Percentiles rank a stretch among this genome's conserved stretches.
Conservation (phyloP, 2,797 vertebrate genomes). For the Poeciliopsis infans region DNA sequence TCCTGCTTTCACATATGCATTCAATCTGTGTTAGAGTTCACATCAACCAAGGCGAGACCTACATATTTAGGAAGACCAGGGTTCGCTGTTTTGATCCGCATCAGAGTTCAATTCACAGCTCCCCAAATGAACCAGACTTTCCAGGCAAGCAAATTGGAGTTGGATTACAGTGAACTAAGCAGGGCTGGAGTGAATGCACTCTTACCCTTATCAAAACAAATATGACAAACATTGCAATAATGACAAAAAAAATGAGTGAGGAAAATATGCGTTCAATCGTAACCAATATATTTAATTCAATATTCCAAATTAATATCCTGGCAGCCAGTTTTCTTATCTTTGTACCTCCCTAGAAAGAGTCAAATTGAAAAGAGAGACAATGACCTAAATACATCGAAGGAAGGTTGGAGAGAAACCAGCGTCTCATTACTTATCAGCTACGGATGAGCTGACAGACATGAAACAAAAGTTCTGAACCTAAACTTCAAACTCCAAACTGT, state of each 20-base stretch:
- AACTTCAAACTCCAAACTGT: conserved; percentile 5
- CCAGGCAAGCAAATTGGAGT: too few species aligned
- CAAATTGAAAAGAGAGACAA: conserved; percentile 43
- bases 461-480: conserved; percentile 6
- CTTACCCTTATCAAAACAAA: background rate
- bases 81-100: too few species aligned
- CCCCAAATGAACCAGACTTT: too few species aligned
- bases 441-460: conserved; percentile 25
- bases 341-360: background rate
- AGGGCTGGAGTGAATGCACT: too few species aligned
- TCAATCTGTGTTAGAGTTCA: too few species aligned
- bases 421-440: conserved; percentile 42
- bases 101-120: too few species aligned
- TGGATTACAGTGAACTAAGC: too few species aligned
- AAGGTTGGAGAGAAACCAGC: conserved; percentile 44
- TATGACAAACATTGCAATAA: background rate
- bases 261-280: background rate
- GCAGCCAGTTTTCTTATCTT: background rate
- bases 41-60: too few species aligned
- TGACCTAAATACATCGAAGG: conserved; percentile 55
- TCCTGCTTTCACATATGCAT: too few species aligned
- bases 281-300: background rate
- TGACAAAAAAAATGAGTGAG: background rate
- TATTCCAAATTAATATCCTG: background rate
- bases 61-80: too few species aligned